Conservation (phyloP, 1,140 invertebrate species). For the Holotrichia oblita region DNA sequence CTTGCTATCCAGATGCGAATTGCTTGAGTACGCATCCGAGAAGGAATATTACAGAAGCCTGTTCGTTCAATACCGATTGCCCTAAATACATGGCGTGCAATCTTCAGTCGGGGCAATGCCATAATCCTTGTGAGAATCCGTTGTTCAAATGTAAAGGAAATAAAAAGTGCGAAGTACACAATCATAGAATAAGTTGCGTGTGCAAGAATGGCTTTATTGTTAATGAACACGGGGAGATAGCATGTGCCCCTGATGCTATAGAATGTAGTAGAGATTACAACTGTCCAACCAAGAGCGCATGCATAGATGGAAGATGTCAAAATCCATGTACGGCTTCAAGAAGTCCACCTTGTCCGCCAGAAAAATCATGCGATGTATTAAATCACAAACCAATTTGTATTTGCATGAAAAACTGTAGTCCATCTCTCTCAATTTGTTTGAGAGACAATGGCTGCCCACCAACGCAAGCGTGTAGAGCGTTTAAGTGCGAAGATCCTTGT, state of each 20-base stretch:
- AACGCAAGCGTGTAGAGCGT: conserved; percentile 85
- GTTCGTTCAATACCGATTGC: conserved; percentile 76
- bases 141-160: conserved; percentile 76
- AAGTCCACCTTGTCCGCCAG: conserved; percentile 73
- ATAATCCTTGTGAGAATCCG: conserved; percentile 76
- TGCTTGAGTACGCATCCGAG: conserved; percentile 70
- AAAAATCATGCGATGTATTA: conserved; percentile 85
- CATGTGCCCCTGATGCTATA: conserved; percentile 79
- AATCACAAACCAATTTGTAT: conserved; percentile 87
- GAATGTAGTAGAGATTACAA: conserved; percentile 85
- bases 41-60: conserved; percentile 63
- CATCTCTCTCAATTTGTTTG: conserved; percentile 86
- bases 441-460: conserved; percentile 87
- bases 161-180: conserved; percentile 87
- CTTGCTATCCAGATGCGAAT: conserved; percentile 79
- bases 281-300: conserved; percentile 86
- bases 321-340: conserved; percentile 80
- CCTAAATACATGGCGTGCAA: conserved; percentile 79
- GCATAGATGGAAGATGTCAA: conserved; percentile 81
- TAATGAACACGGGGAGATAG: conserved; percentile 83
- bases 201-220: conserved; percentile 89
- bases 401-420: conserved; percentile 86
- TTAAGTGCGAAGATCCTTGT: conserved; percentile 91
- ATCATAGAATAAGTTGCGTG: conserved; percentile 85
- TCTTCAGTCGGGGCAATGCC: conserved; percentile 72